Evolutionary conservation across 2,797 vertebrate genomes (phyloP).

Genomic region (Trematomus bernacchii): DNA sequence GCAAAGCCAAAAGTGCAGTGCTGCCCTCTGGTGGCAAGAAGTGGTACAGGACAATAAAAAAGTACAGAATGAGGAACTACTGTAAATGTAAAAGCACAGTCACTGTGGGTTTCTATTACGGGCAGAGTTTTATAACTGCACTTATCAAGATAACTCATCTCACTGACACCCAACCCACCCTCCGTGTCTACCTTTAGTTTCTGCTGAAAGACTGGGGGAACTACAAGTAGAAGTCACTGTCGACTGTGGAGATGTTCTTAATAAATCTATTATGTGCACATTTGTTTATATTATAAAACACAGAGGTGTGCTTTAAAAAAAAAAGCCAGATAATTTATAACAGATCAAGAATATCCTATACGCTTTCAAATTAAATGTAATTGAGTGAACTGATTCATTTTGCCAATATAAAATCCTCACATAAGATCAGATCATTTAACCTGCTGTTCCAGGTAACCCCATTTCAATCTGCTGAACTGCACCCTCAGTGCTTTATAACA

Average conservation of each 20-base stretch:
- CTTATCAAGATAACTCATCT: background rate
- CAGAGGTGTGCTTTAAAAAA: constrained; percentile 15
- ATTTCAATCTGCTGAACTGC: constrained; percentile 76
- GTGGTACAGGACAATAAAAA: background rate
- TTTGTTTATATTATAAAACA: constrained; percentile 14
- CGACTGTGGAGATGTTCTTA: background rate
- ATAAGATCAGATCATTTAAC: constrained; percentile 75
- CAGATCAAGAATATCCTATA: constrained; percentile 48
- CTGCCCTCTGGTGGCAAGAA: constrained; percentile 63
- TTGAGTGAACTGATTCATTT: constrained; percentile 65
- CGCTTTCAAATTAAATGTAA: constrained; percentile 48
- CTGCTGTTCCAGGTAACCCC: constrained; percentile 76
- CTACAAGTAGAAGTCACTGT: background rate
- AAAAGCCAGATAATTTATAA: constrained; percentile 31
- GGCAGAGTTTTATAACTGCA: background rate
- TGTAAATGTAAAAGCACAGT: background rate
- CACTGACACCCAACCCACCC: background rate
- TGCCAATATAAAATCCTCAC: constrained; percentile 58
- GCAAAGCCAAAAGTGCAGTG: constrained; percentile 39
- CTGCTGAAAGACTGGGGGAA: background rate
- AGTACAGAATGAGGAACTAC: background rate
- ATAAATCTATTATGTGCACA: constrained; percentile 4
- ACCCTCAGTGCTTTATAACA: constrained; percentile 63
- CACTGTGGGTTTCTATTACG: background rate
- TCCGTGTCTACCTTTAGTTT: background rate